These are phyloP conservation scores for Ptychoptera albimana DNA, from an alignment of 2,888 invertebrate species.

Conservation along the genomic window DNA sequence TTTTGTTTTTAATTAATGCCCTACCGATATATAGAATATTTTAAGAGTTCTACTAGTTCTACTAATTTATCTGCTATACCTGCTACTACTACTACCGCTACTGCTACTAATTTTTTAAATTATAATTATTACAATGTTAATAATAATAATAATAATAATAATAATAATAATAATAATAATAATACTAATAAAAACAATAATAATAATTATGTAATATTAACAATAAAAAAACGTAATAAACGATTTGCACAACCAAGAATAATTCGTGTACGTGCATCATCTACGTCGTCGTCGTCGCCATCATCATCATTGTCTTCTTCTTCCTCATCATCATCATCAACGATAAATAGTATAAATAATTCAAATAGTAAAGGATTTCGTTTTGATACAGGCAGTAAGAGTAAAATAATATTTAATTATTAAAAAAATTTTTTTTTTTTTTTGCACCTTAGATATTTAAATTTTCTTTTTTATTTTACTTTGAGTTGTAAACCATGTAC, in stretches of 20 bases:
- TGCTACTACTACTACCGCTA: too few species aligned
- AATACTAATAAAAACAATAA: neutral
- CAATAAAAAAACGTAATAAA: conserved; percentile 20
- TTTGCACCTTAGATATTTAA: too few species aligned
- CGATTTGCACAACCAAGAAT: conserved; percentile 38
- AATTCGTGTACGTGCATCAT: conserved; percentile 39
- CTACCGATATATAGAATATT: too few species aligned
- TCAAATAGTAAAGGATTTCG: conserved; percentile 28
- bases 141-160: too few species aligned
- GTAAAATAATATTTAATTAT: conserved; percentile 7
- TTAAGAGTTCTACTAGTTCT: too few species aligned
- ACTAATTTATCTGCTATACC: too few species aligned
- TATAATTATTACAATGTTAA: too few species aligned
- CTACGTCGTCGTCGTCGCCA: conserved; percentile 17
- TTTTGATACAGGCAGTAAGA: conserved; percentile 48
- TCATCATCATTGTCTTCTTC: neutral
- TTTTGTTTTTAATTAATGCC: too few species aligned
- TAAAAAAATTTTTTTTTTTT: too few species aligned
- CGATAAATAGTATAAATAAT: conserved; percentile 9
- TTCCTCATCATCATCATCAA: conserved; percentile 1
- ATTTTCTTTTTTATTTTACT: too few species aligned
- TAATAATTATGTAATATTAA: conserved; percentile 10
- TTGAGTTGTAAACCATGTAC: too few species aligned
- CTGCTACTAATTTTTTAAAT: too few species aligned
- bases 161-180: conserved; percentile 7